Evolutionary conservation across 2,113 vertebrate species (phyloP).

Genomic region (Ochotona curzoniae): DNA sequence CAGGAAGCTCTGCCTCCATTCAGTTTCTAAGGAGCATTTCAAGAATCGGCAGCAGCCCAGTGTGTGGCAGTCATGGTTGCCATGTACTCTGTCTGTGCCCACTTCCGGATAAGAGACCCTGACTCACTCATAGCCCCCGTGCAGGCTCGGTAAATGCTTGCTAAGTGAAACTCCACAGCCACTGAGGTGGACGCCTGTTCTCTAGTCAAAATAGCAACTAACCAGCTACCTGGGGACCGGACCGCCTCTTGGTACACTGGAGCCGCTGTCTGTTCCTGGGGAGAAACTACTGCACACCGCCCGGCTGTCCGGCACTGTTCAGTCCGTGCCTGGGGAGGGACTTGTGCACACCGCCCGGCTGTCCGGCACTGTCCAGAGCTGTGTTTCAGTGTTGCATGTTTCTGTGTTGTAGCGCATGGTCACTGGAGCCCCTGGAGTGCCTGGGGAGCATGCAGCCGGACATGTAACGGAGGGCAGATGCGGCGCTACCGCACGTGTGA

Average conservation of each 20-base stretch:
- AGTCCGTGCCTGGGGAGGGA: neutral
- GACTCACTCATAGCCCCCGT: neutral
- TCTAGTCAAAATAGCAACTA: constrained; percentile 1
- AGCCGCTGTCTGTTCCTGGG: constrained; percentile 22
- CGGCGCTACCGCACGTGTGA: constrained; percentile 94
- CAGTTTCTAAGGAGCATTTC: neutral
- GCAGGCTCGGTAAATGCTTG: neutral
- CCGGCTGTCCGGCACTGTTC: neutral
- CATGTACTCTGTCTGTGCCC: too few relatives aligned
- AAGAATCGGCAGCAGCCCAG: neutral
- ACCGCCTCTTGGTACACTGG: neutral
- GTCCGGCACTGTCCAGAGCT: neutral
- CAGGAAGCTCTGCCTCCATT: neutral
- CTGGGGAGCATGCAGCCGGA: constrained; percentile 95
- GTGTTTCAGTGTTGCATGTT: neutral
- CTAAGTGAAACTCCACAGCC: neutral
- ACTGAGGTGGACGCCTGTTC: neutral
- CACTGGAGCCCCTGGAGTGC: constrained; percentile 95
- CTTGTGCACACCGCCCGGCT: neutral
- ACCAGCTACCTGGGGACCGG: neutral
- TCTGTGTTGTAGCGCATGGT: constrained; percentile 89
- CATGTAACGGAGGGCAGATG: constrained; percentile 93
- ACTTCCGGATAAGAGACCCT: too few relatives aligned
- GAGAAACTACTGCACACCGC: neutral
- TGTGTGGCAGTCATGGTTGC: too few relatives aligned